These are phyloP conservation scores for Crambe crambe DNA, from an alignment of 37 sponge, comb jelly and placozoan genomes.

Conservation along the genomic window DNA sequence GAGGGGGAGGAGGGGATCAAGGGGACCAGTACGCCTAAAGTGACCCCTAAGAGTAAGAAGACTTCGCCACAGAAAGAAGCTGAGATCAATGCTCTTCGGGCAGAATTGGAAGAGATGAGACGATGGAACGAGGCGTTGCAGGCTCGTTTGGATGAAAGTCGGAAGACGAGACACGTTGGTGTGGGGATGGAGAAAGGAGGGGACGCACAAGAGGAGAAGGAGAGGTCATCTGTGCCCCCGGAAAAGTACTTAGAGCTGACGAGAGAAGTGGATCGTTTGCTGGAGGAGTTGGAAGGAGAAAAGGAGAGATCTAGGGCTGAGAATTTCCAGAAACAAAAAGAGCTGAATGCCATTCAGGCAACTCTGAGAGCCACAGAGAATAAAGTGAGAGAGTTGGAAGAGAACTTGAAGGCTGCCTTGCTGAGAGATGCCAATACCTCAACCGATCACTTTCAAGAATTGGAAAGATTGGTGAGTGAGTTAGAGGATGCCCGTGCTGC, in stretches of 20 bases:
- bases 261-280: conserved; percentile 34
- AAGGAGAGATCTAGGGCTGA: conserved; percentile 34
- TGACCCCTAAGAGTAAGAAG: background rate
- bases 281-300: conserved; percentile 44
- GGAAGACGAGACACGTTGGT: conserved; percentile 14
- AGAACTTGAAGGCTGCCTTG: conserved; percentile 25
- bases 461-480: conserved; percentile 20
- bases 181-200: conserved; percentile 35
- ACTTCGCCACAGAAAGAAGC: background rate
- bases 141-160: conserved; percentile 22
- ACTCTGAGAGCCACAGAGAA: conserved; percentile 25
- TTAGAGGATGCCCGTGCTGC: conserved; percentile 27
- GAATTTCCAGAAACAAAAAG: conserved; percentile 20
- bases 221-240: background rate
- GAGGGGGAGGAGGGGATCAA: background rate
- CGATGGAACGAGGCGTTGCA: conserved; percentile 45
- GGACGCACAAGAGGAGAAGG: background rate
- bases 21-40: conserved; percentile 24
- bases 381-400: conserved; percentile 29
- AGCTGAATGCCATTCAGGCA: conserved; percentile 11
- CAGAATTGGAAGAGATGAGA: conserved; percentile 48
- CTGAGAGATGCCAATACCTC: conserved; percentile 16
- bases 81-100: conserved; percentile 21
- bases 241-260: conserved; percentile 29
- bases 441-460: conserved; percentile 11